Evolutionary conservation across 2,888 invertebrate species (phyloP), one percentile per base, ranked within the genome.

Genomic region (Chelonus formosanus): DNA sequence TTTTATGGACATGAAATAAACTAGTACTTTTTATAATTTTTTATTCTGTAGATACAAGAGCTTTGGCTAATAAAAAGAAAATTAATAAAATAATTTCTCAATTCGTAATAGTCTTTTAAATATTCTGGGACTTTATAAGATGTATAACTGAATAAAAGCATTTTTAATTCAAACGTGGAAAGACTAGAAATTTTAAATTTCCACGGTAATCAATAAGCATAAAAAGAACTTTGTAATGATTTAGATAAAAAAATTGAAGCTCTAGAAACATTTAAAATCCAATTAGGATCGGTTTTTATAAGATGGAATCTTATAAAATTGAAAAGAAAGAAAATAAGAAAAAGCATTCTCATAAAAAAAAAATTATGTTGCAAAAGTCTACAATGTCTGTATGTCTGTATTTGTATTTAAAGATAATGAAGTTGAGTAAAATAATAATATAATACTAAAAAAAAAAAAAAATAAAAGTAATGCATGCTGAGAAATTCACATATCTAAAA

Each of bases 401-500:
- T 40, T 5, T 40, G 6, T 40, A 5, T 4, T 6, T 4, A 40
- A 40, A 40, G 40, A 32, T 6, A 32, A 52, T 31, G 52, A n/a
- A n/a, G 44, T n/a, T 31, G 32, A 45, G 45, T 44, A 43, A 62
- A 54, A 62, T 40, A 32, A 54, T 34, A 53, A 43, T 52, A 43
- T 43, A 20, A 20, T 20, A 20, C 20, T 20, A 20, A 20, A 20
- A 20, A n/a, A n/a, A n/a, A n/a, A n/a, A 10, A 47, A 47, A 44
- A 3, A 45, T 45, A 53, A 50, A 50, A 40, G 10, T 53, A 62
- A 8, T 53, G 44, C 43, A 34, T 35, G 36, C 10, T 40, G 36
- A 45, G 67, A 71, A 68, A 72, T 64, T 45, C 65, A 66, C 55
- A 65, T 40, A 53, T 47, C 58, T 66, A 65, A 63, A 61, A 20